A percentile compares a stretch with the other conserved stretches of the same genome.
These are phyloP conservation scores for Drosophila sp. DNA, from an alignment of 1,140 invertebrate genomes.

Conservation along the genomic window DNA sequence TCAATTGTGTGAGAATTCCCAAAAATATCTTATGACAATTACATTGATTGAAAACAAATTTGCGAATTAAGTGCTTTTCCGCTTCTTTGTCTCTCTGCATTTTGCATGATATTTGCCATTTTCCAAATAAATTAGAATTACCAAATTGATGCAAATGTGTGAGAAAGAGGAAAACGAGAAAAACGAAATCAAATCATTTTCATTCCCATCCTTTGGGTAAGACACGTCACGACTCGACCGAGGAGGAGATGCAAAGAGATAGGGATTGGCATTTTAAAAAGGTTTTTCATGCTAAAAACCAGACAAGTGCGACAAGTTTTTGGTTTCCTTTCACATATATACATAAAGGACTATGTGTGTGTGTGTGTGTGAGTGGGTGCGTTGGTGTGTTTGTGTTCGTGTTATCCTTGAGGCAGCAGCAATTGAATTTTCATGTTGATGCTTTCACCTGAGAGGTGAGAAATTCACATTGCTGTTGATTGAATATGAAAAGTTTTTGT, in stretches of 20 bases:
- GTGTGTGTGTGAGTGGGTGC: neutral
- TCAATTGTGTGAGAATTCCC: neutral
- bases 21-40: neutral
- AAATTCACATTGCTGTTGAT: constrained; percentile 9
- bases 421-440: constrained; percentile 12
- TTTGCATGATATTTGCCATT: constrained; percentile 5
- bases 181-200: constrained; percentile 12
- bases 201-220: neutral
- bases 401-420: constrained; percentile 6
- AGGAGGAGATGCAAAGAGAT: no score
- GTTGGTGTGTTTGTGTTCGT: neutral
- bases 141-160: constrained; percentile 8
- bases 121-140: constrained; percentile 9
- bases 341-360: neutral
- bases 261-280: constrained; percentile 9
- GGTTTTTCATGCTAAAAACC: constrained; percentile 13
- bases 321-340: neutral
- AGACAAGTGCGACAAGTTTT: constrained; percentile 12
- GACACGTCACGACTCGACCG: neutral
- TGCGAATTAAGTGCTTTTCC: neutral
- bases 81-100: neutral
- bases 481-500: constrained; percentile 3
- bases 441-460: constrained; percentile 4
- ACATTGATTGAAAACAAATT: neutral
- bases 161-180: neutral